A percentile compares a stretch with the other conserved stretches of the same genome.
phyloP scores from a whole-genome alignment of 1,140 invertebrate genomes.

The Gryon sp. region DNA sequence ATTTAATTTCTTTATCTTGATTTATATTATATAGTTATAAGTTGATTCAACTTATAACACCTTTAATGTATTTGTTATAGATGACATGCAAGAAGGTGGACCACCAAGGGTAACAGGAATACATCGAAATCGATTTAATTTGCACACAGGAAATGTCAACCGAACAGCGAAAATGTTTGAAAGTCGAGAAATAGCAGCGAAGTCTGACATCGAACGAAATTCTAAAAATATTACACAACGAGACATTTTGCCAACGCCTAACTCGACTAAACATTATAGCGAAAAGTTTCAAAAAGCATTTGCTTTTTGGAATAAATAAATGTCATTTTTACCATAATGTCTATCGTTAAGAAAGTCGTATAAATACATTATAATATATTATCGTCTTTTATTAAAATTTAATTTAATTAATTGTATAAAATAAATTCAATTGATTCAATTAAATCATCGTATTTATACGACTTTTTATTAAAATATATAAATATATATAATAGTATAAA shows the following conservation, averaged over 20 bases:
- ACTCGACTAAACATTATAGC: slow-evolving; percentile 65
- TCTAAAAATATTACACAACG: slow-evolving; percentile 8
- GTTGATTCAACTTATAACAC: background rate
- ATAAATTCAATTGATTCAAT: too few relatives aligned
- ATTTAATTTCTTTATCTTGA: too few relatives aligned
- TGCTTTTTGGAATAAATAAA: slow-evolving; percentile 77
- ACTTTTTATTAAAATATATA: too few relatives aligned
- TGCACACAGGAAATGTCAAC: slow-evolving; percentile 76
- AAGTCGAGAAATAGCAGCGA: slow-evolving; percentile 53
- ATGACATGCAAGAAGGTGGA: slow-evolving; percentile 63
- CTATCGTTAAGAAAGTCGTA: too few relatives aligned
- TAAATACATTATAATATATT: too few relatives aligned
- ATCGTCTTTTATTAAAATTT: too few relatives aligned
- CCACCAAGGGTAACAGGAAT: slow-evolving; percentile 68
- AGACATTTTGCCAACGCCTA: slow-evolving; percentile 37
- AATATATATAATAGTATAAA: too few relatives aligned
- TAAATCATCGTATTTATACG: too few relatives aligned
- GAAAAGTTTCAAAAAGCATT: slow-evolving; percentile 75
- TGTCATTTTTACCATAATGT: background rate
- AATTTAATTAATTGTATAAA: too few relatives aligned
- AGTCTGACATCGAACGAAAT: background rate
- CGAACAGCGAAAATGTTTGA: slow-evolving; percentile 77
- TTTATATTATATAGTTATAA: too few relatives aligned
- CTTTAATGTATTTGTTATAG: slow-evolving; percentile 38
- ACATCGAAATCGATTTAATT: slow-evolving; percentile 58